Percentiles rank a stretch among this genome's conserved stretches.
Conservation (phyloP, 2,888 invertebrate species). For the Caenorhabditis sp. region DNA sequence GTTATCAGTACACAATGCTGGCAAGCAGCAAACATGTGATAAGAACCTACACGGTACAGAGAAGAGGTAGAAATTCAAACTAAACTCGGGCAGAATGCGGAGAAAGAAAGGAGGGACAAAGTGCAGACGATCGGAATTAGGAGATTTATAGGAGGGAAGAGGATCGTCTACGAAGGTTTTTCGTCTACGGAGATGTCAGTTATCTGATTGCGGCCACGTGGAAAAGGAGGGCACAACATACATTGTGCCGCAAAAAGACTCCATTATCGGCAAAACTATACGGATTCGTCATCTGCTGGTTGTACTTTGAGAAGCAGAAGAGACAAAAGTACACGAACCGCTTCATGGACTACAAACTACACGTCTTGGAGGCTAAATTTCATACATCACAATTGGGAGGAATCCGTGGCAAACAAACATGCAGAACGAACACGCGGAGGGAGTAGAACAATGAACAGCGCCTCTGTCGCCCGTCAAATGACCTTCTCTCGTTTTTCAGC, state of each 20-base stretch:
- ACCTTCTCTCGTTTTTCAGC: constrained; percentile 19
- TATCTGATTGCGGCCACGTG: constrained; percentile 9
- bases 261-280: neutral
- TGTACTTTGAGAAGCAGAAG: neutral
- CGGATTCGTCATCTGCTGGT: constrained; percentile 7
- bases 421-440: neutral
- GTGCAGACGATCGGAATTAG: constrained; percentile 6
- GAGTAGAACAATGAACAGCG: constrained; percentile 16
- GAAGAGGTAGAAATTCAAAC: constrained; percentile 30
- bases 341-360: constrained; percentile 21
- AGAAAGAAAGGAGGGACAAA: constrained; percentile 21
- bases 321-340: neutral
- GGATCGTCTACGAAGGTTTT: neutral
- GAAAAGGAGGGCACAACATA: constrained; percentile 33
- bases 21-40: constrained; percentile 52
- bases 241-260: constrained; percentile 6
- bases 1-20: constrained; percentile 45
- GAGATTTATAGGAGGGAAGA: neutral
- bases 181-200: constrained; percentile 28
- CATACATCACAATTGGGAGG: too few relatives aligned
- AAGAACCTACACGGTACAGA: constrained; percentile 36
- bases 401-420: too few relatives aligned
- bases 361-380: too few relatives aligned
- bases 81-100: constrained; percentile 42
- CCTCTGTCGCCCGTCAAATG: neutral